These are phyloP conservation scores for Spodoptera frugiperda DNA, from an alignment of 1,140 invertebrate species.

Conservation along the genomic window DNA sequence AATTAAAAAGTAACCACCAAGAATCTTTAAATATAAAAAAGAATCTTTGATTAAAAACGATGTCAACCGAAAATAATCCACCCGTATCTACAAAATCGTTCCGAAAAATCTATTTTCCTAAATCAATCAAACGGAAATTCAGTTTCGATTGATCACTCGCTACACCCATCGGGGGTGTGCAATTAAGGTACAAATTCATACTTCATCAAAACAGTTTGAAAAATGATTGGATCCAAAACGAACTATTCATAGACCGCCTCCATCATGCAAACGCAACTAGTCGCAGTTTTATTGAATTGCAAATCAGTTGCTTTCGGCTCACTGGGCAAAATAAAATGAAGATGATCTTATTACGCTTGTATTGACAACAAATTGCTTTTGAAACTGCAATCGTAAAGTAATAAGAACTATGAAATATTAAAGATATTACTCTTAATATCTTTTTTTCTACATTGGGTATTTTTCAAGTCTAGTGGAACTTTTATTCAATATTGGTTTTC, in stretches of 20 bases:
- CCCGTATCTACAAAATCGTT: neutral
- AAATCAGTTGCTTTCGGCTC: constrained; percentile 12
- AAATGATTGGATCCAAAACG: constrained; percentile 33
- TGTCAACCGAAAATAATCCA: neutral
- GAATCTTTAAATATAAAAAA: too few relatives aligned
- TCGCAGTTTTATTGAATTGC: constrained; percentile 32
- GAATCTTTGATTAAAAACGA: too few relatives aligned
- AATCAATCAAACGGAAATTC: constrained; percentile 1
- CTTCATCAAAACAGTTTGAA: constrained; percentile 33
- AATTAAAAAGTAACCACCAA: too few relatives aligned
- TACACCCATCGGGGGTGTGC: neutral
- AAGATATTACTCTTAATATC: too few relatives aligned
- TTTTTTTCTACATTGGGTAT: too few relatives aligned
- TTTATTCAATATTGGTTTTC: too few relatives aligned
- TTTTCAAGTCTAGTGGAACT: too few relatives aligned
- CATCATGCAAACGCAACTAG: constrained; percentile 23
- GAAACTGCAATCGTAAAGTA: neutral
- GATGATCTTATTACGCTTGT: neutral
- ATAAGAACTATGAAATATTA: too few relatives aligned
- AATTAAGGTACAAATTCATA: constrained; percentile 22
- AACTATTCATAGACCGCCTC: constrained; percentile 14
- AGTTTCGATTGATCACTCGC: neutral
- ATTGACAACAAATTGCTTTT: neutral
- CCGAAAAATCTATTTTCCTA: neutral
- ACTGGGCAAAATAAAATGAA: constrained; percentile 10